Percentiles rank a stretch among this genome's conserved stretches.
These are phyloP conservation scores for Leptosomus discolor DNA, from an alignment of 2,113 vertebrate species.

Conservation along the genomic window DNA sequence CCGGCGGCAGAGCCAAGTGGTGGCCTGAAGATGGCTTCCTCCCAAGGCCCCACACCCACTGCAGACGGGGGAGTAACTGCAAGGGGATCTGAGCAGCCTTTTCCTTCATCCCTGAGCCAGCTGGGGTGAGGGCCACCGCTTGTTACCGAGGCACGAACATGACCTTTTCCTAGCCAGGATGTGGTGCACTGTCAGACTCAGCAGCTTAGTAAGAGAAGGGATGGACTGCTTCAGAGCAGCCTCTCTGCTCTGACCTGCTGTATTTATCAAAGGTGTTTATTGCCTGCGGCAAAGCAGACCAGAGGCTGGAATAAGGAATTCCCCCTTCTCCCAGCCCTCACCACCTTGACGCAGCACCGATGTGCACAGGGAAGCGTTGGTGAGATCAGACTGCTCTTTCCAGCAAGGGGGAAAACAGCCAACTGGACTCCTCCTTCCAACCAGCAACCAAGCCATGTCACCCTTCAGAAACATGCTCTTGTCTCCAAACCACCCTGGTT, in stretches of 20 bases:
- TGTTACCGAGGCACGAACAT: not conserved
- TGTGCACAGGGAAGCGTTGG: rapidly evolving
- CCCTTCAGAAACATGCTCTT: not conserved
- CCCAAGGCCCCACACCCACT: not conserved
- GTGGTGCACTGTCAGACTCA: not conserved
- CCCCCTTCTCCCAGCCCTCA: not conserved
- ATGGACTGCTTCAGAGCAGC: not conserved
- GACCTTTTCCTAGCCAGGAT: not conserved
- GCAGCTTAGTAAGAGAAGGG: not conserved
- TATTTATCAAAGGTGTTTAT: not conserved
- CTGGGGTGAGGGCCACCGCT: not conserved
- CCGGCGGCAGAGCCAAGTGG: not conserved
- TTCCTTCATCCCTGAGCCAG: not conserved
- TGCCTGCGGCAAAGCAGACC: not conserved
- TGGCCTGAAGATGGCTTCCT: not conserved
- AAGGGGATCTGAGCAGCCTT: not conserved
- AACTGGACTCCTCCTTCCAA: not conserved
- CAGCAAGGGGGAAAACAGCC: not conserved
- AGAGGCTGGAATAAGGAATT: not conserved
- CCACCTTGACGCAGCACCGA: not conserved
- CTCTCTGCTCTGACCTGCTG: not conserved
- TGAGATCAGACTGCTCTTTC: not conserved
- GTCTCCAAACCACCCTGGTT: not conserved
- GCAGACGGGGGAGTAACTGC: not conserved
- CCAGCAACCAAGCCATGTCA: not conserved